Base-by-base conservation (phyloP, 1,140 invertebrate species). In the Drosophila pandora region DNA sequence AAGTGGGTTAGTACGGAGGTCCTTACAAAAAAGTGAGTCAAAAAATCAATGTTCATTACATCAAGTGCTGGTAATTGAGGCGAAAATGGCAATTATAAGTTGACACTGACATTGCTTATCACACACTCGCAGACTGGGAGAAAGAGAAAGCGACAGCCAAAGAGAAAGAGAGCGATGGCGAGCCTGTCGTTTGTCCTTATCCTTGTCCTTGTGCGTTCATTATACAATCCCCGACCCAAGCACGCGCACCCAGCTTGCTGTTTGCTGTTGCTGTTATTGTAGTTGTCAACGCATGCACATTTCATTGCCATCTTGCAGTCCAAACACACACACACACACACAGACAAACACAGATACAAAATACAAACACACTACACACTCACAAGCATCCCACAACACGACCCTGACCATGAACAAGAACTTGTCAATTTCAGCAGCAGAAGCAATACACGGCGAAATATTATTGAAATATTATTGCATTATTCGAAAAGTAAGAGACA, bases 341-440 rank as follows among this genome's bases (percentile, higher is more conserved):
- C 22, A 39, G 21, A 22, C 5, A 39, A 1, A 41, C 32, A 21
- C 45, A 17, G 17, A 17, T 17, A 17, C 17, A 17, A 22, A n/a
- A 41, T 6, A 37, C 48, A 21, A 10, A 17, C 10, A 39, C 32
- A 28, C 53, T 28, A 23, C 21, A n/a, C 12, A 28, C 2, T 25
- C 39, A 43, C 28, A 43, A 7, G 41, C 43, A 52, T 25, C 37
- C 65, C 65, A 56, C 70, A 84, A 62, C 59, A 62, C 63, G 83
- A 54, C 61, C 69, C 52, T 87, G 79, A 65, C 83, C 83, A 81
- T 88, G 68, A 87, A 82, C 79, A 68, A 57, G 68, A 79, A 79
- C 76, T 76, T 87, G 83, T 79, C 67, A 82, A 82, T 79, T 69
- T 53, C 83, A 72, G 49, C 62, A 79, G 67, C 28, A 52, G 39